Base-by-base conservation (phyloP, 2,888 invertebrate species). In the Acronicta aceris region DNA sequence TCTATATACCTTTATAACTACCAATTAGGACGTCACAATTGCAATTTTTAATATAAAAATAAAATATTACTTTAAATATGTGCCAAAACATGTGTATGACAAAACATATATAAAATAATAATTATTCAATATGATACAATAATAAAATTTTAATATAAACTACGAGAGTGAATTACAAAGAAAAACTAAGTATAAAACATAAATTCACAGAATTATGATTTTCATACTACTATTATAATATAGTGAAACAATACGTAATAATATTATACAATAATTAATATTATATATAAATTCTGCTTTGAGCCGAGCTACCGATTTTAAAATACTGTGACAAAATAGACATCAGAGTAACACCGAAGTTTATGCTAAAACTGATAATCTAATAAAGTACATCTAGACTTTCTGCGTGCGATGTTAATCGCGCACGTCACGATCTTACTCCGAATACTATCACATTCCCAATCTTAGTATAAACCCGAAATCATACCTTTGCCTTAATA, bases 101-200 rank as follows among this genome's bases (percentile, higher is more conserved):
- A 64, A 74, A 63, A 65, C 50, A 57, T 62, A 47, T 64, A 65
- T 45, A 54, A 68, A 74, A 64, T 60, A 63, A 75, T 69, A 59
- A 57, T 33, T 62, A 58, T 62, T 59, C 65, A 74, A 76, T 59
- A 71, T 61, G 59, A 62, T 67, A 71, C 58, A 65, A 60, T 62
- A 59, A 65, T 38, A 65, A 30, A 69, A 61, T 75, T 72, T 56
- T 63, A 59, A 65, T 67, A 73, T 74, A 66, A 71, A 68, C 74
- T 68, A 74, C 52, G 64, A 59, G 62, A 65, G 58, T 40, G 40
- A 60, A 68, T 66, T 74, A 57, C 43, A 71, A 71, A 68, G 60
- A 65, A 71, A 66, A 65, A 68, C 51, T 74, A 74, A 71, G 60
- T 76, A 74, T 65, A 74, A 74, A 76, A 71, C 70, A 67, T 71